Conservation (phyloP, 1,140 invertebrate species). For the Tetragnatha versicolor region DNA sequence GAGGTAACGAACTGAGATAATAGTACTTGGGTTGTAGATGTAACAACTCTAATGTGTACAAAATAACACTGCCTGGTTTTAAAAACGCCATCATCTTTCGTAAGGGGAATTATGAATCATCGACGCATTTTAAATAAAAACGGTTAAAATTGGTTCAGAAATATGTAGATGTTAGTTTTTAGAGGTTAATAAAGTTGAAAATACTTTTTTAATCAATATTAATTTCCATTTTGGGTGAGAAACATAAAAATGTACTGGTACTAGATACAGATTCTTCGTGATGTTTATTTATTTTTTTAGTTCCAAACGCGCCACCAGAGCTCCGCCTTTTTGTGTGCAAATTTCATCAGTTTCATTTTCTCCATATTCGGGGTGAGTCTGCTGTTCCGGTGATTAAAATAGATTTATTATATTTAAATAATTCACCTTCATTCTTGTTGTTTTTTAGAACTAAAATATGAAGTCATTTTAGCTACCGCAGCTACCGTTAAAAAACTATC, state of each 20-base stretch:
- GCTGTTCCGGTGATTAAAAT: background rate
- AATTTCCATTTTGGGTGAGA: no score
- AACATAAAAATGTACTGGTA: no score
- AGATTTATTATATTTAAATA: background rate
- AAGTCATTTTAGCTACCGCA: background rate
- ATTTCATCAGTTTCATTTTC: conserved; percentile 44
- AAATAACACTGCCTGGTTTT: background rate
- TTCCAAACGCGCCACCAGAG: conserved; percentile 16
- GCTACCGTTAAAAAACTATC: background rate
- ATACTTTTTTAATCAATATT: no score
- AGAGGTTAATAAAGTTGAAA: no score
- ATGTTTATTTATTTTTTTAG: no score
- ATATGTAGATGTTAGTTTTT: no score
- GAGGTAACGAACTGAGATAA: background rate
- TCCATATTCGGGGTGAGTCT: conserved; percentile 44
- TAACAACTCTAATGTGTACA: background rate
- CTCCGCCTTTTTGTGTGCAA: conserved; percentile 44
- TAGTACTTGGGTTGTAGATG: background rate
- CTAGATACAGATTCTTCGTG: no score
- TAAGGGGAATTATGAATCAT: no score
- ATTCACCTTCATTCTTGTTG: background rate
- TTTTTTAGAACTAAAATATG: background rate
- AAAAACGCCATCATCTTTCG: no score
- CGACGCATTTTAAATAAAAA: no score
- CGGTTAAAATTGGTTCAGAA: no score